Evolutionary conservation across 35 echinoderm and acorn worm species (phyloP).

Genomic region (Ophiothrix spiculata): DNA sequence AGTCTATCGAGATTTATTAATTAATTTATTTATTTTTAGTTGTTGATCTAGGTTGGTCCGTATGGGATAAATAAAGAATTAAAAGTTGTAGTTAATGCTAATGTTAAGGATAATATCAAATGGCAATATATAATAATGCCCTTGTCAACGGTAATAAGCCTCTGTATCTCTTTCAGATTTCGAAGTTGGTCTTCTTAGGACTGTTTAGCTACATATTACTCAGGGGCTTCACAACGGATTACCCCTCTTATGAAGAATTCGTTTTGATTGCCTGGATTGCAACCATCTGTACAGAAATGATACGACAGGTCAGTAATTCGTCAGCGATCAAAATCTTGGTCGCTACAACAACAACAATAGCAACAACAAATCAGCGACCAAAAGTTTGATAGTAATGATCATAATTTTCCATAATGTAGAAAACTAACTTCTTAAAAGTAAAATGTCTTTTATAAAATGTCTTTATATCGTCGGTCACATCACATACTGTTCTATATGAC

Average conservation of each 20-base stretch:
- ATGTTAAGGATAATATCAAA: no score
- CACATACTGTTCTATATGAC: no score
- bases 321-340: no score
- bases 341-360: no score
- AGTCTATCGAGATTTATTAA: no score
- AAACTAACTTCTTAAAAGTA: background rate
- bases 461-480: background rate
- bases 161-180: constrained; percentile 72
- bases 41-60: no score
- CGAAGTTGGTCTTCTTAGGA: constrained; percentile 45
- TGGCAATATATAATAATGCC: no score
- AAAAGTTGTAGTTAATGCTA: no score
- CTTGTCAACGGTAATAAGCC: no score
- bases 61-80: no score
- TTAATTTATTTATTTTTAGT: no score
- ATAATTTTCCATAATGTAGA: background rate
- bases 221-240: constrained; percentile 1
- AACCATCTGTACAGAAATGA: constrained; percentile 50
- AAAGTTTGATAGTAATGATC: background rate
- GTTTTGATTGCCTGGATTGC: constrained; percentile 58
- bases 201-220: constrained; percentile 70
- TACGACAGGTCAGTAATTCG: constrained; percentile 68
- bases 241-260: constrained; percentile 24
- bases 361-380: background rate
- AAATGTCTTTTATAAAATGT: background rate